Evolutionary conservation across 2,113 vertebrate genomes (phyloP).

Genomic region (Natator depressus): DNA sequence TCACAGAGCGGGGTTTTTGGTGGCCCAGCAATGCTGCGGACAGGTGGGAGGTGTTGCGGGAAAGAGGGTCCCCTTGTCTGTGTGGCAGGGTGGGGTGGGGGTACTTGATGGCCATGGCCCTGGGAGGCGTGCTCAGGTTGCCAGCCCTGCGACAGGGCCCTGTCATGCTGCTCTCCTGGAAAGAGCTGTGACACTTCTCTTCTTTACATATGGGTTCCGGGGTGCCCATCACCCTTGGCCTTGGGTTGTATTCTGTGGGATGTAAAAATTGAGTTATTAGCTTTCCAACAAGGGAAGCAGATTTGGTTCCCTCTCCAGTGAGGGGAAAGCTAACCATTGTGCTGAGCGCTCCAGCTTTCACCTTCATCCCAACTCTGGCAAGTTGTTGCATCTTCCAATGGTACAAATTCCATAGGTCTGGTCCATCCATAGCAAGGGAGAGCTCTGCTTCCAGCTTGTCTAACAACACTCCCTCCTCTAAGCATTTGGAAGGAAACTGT

Average conservation of each 20-base stretch:
- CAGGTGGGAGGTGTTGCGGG: not conserved
- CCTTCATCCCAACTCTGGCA: not conserved
- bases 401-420: not conserved
- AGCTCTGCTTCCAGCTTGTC: not conserved
- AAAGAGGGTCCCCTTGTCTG: not conserved
- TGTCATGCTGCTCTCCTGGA: not conserved
- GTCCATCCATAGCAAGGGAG: not conserved
- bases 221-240: not conserved
- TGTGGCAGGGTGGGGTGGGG: not conserved
- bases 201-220: not conserved
- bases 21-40: not conserved
- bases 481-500: not conserved
- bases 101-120: not conserved
- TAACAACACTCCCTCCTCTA: not conserved
- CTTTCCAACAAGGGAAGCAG: not conserved
- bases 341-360: not conserved
- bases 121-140: not conserved
- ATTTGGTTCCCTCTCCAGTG: not conserved
- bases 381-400: not conserved
- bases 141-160: not conserved
- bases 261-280: too few relatives aligned
- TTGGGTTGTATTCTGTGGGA: not conserved
- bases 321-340: not conserved
- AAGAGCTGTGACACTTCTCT: not conserved
- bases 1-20: not conserved